Evolutionary conservation across 1,140 invertebrate genomes (phyloP).

Genomic region (Caenorhabditis brenneri): DNA sequence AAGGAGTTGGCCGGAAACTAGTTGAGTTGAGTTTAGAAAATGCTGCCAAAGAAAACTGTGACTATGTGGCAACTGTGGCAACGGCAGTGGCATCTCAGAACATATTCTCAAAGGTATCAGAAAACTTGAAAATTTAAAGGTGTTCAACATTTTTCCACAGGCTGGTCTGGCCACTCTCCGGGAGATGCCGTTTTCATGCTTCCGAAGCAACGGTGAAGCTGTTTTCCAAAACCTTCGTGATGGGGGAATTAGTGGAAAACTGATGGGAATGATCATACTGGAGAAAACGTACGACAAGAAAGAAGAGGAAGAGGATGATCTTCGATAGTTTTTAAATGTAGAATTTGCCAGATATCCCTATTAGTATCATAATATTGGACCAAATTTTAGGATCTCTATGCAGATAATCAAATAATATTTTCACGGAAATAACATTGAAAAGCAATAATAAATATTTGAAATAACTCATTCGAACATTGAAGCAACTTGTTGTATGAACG

Average conservation of each 20-base stretch:
- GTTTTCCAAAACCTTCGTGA: slow-evolving; percentile 45
- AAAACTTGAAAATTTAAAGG: background rate
- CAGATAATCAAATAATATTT: background rate
- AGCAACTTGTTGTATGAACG: no score
- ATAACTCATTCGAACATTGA: no score
- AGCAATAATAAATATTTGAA: background rate
- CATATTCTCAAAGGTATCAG: background rate
- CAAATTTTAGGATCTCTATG: slow-evolving; percentile 3
- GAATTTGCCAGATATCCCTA: background rate
- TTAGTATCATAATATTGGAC: background rate
- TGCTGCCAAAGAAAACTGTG: background rate
- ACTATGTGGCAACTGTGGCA: slow-evolving; percentile 28
- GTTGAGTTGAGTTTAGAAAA: slow-evolving; percentile 1
- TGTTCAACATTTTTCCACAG: background rate
- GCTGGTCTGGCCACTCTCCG: background rate
- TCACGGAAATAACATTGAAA: background rate
- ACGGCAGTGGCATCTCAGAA: slow-evolving; percentile 1
- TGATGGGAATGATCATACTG: slow-evolving; percentile 14
- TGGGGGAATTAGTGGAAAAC: slow-evolving; percentile 42
- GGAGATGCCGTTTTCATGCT: slow-evolving; percentile 45
- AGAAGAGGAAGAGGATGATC: background rate
- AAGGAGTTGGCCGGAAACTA: slow-evolving; percentile 33
- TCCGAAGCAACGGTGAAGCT: slow-evolving; percentile 24
- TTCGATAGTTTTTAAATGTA: background rate
- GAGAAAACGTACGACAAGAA: background rate